Percentiles rank a stretch among this genome's conserved stretches.
Evolutionary conservation across 2,113 vertebrate genomes (phyloP).

Genomic region (Anseranas semipalmata): DNA sequence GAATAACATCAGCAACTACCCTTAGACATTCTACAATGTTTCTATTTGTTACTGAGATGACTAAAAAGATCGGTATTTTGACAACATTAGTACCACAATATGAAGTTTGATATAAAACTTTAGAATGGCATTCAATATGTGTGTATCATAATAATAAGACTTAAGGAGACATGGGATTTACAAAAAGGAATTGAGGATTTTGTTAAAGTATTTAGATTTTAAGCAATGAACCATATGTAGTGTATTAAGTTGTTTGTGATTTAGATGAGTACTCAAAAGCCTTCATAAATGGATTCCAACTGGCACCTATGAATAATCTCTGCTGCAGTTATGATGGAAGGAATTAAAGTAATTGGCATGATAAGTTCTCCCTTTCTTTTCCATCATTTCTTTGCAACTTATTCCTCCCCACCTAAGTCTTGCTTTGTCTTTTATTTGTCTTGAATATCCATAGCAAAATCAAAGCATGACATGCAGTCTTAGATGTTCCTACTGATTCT

Average conservation of each 20-base stretch:
- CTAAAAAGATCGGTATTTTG: background rate
- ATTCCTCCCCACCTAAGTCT: background rate
- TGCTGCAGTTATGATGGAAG: background rate
- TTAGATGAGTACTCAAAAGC: background rate
- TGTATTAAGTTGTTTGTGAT: background rate
- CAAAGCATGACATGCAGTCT: background rate
- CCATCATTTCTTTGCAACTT: background rate
- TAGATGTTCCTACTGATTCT: background rate
- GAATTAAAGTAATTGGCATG: background rate
- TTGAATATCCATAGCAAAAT: background rate
- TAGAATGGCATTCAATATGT: background rate
- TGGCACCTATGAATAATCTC: background rate
- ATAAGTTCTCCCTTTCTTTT: background rate
- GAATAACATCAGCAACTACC: background rate
- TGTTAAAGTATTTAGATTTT: background rate
- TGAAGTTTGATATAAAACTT: background rate
- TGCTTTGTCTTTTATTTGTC: background rate
- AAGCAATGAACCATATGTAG: background rate
- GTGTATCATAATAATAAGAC: background rate
- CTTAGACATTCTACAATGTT: background rate
- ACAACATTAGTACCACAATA: background rate
- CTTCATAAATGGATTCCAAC: background rate
- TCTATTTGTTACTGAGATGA: background rate
- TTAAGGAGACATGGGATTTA: background rate
- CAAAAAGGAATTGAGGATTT: background rate